These are phyloP conservation scores for Tiliacea citrago DNA, from an alignment of 2,888 invertebrate genomes.

Conservation along the genomic window DNA sequence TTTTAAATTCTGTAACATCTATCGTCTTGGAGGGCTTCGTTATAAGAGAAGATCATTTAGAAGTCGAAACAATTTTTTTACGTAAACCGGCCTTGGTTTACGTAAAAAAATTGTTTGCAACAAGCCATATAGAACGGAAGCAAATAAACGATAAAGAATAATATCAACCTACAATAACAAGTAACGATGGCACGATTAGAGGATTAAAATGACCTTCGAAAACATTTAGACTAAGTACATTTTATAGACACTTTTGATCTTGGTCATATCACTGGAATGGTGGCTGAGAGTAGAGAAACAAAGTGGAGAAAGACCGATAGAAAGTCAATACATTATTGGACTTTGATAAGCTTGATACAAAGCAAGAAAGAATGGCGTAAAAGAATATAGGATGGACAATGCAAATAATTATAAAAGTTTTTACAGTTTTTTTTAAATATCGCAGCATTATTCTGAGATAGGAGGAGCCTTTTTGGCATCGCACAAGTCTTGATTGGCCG, in stretches of 20 bases:
- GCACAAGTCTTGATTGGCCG: too few species aligned
- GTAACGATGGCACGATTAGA: not conserved
- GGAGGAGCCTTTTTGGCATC: too few species aligned
- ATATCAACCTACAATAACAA: slow-evolving; percentile 21
- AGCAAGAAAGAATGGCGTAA: not conserved
- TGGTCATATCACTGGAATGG: not conserved
- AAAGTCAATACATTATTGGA: not conserved
- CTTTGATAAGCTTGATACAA: not conserved
- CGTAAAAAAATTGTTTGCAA: too few species aligned
- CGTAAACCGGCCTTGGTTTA: too few species aligned
- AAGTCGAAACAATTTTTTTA: slow-evolving; percentile 24
- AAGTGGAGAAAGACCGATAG: not conserved
- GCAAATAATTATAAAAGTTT: too few species aligned
- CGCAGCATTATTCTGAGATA: too few species aligned
- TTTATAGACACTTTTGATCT: not conserved
- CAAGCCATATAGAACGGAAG: slow-evolving; percentile 1
- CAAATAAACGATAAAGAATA: slow-evolving; percentile 24
- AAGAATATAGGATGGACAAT: too few species aligned
- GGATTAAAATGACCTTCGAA: not conserved
- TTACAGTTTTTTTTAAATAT: too few species aligned
- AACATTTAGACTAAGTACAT: not conserved
- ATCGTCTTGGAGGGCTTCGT: not conserved
- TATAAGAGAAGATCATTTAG: slow-evolving; percentile 5
- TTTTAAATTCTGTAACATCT: not conserved
- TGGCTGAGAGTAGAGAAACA: not conserved